Evolutionary conservation across 1,140 invertebrate species (phyloP).

Genomic region (Metaphire vulgaris): DNA sequence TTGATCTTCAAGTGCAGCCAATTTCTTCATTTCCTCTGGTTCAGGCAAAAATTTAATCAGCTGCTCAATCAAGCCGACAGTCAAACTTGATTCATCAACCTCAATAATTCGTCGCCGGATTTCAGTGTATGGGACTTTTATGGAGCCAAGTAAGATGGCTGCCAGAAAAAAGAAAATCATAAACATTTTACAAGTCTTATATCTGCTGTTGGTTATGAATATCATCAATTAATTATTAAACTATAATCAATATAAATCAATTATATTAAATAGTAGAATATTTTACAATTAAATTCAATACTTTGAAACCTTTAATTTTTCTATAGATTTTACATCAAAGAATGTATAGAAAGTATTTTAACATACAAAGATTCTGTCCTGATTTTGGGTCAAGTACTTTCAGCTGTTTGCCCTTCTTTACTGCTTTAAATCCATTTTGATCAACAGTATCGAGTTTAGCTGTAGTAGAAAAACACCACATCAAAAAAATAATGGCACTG

Average conservation of each 20-base stretch:
- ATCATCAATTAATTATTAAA: background rate
- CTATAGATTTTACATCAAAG: too few relatives aligned
- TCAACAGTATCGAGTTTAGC: constrained; percentile 61
- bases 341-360: too few relatives aligned
- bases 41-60: constrained; percentile 75
- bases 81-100: constrained; percentile 77
- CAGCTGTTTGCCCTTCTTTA: constrained; percentile 81
- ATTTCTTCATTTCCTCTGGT: constrained; percentile 74
- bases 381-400: constrained; percentile 85
- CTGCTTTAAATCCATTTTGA: constrained; percentile 55
- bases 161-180: constrained; percentile 31
- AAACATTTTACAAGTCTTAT: background rate
- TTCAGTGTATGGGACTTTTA: constrained; percentile 80
- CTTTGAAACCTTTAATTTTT: too few relatives aligned
- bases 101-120: constrained; percentile 74
- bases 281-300: too few relatives aligned
- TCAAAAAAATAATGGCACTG: too few relatives aligned
- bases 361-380: constrained; percentile 79
- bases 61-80: constrained; percentile 72
- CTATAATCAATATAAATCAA: background rate
- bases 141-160: constrained; percentile 75
- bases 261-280: too few relatives aligned
- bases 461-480: too few relatives aligned
- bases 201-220: background rate
- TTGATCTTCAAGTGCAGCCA: constrained; percentile 70